Percentiles rank a stretch among this genome's conserved stretches.
Conservation (phyloP, 2,888 invertebrate genomes). For the Pediacus dermestoides region DNA sequence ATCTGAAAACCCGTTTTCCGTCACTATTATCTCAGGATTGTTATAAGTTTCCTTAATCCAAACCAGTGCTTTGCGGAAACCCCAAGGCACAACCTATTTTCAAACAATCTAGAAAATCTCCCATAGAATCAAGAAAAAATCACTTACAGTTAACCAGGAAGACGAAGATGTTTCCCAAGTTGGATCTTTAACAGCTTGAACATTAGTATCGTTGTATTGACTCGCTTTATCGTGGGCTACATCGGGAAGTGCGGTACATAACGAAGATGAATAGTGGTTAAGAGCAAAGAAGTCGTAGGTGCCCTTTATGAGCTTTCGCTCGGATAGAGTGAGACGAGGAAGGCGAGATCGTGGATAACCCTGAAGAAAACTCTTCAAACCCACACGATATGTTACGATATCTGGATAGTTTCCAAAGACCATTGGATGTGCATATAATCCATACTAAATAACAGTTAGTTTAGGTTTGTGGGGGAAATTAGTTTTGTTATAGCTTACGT, state of each 20-base stretch:
- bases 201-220: slow-evolving; percentile 17
- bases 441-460: slow-evolving; percentile 53
- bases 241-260: slow-evolving; percentile 40
- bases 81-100: slow-evolving; percentile 57
- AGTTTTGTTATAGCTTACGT: too few species aligned
- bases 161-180: slow-evolving; percentile 15
- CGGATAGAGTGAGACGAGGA: slow-evolving; percentile 56
- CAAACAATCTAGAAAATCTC: too few species aligned
- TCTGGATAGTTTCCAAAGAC: slow-evolving; percentile 61
- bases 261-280: slow-evolving; percentile 55
- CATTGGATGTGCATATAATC: slow-evolving; percentile 66
- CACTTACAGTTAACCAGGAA: slow-evolving; percentile 10
- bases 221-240: slow-evolving; percentile 16
- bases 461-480: too few species aligned
- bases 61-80: slow-evolving; percentile 55
- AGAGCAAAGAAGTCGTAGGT: slow-evolving; percentile 58
- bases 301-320: slow-evolving; percentile 56
- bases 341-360: slow-evolving; percentile 58
- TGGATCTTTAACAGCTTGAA: slow-evolving; percentile 9
- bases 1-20: slow-evolving; percentile 57
- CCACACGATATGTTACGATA: slow-evolving; percentile 55
- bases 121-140: too few species aligned
- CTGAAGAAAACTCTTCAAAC: slow-evolving; percentile 55
- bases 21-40: slow-evolving; percentile 55
- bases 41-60: too few species aligned